phyloP scores from a whole-genome alignment of 2,113 vertebrate species.

The Girardinichthys multiradiatus region DNA sequence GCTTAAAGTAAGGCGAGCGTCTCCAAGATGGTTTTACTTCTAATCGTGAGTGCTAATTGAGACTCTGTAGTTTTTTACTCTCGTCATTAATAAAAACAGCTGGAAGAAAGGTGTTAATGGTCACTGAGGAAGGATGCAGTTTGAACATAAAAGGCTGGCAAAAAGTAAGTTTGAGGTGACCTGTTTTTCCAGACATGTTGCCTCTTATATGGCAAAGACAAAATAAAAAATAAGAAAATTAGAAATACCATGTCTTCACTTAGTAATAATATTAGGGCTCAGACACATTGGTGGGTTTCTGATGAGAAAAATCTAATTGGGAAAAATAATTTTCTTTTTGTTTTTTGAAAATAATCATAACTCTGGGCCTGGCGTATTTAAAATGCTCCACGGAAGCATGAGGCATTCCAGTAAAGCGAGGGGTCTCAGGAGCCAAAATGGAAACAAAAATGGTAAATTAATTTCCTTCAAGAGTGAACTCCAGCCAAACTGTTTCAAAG shows the following conservation, averaged over 20 bases:
- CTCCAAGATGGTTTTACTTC: constrained; percentile 47
- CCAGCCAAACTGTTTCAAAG: constrained; percentile 30
- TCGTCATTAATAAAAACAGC: constrained; percentile 39
- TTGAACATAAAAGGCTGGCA: constrained; percentile 15
- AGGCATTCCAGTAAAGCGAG: constrained; percentile 30
- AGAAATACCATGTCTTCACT: not conserved
- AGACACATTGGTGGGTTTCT: too few species aligned
- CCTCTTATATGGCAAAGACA: not conserved
- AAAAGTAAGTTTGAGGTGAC: not conserved
- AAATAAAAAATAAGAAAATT: not conserved
- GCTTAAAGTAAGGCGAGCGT: constrained; percentile 56
- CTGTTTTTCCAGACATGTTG: not conserved
- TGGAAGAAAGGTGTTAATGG: constrained; percentile 14
- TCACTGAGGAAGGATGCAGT: constrained; percentile 3
- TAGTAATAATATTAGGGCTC: too few species aligned
- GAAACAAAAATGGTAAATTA: constrained; percentile 22
- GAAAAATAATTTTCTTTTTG: not conserved
- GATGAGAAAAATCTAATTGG: not conserved
- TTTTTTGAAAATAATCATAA: not conserved
- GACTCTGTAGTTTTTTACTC: constrained; percentile 45
- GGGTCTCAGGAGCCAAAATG: constrained; percentile 32
- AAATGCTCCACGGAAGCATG: constrained; percentile 11
- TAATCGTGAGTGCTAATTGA: constrained; percentile 52
- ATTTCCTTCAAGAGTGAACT: constrained; percentile 43
- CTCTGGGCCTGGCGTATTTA: constrained; percentile 8